These are phyloP conservation scores for Magallana gigas DNA, from an alignment of 1,140 invertebrate species.

Conservation along the genomic window DNA sequence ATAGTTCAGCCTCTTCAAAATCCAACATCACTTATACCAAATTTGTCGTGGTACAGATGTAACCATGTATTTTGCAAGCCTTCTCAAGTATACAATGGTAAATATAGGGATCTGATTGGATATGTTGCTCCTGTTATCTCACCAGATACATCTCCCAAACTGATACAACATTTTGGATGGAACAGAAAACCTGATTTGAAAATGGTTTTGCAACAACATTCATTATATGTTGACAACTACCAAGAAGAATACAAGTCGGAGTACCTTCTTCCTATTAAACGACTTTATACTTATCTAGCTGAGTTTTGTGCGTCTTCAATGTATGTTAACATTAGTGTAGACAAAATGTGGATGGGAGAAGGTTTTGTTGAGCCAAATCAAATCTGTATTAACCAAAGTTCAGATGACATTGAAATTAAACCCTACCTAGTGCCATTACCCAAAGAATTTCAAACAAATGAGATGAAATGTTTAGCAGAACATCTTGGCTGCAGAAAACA, in stretches of 20 bases:
- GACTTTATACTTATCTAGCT: background rate
- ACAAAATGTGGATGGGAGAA: background rate
- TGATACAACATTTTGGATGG: background rate
- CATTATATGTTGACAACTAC: background rate
- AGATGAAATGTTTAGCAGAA: background rate
- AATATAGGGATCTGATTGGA: background rate
- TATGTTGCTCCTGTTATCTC: background rate
- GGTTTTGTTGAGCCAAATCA: background rate
- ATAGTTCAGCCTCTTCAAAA: background rate
- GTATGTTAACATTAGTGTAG: background rate
- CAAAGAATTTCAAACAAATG: slow-evolving; percentile 9
- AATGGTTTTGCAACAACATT: slow-evolving; percentile 1
- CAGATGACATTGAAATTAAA: background rate
- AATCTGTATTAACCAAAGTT: background rate
- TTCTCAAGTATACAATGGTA: background rate
- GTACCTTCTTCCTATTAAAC: background rate
- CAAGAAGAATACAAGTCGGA: background rate
- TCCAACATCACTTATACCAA: background rate
- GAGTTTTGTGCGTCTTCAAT: background rate
- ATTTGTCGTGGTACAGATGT: background rate
- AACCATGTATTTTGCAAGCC: slow-evolving; percentile 1
- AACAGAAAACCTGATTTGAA: background rate
- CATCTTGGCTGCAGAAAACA: background rate
- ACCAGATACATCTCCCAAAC: background rate
- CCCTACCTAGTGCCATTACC: background rate